Base-by-base conservation (phyloP, 1,140 invertebrate species). In the Caligus rogercresseyi region DNA sequence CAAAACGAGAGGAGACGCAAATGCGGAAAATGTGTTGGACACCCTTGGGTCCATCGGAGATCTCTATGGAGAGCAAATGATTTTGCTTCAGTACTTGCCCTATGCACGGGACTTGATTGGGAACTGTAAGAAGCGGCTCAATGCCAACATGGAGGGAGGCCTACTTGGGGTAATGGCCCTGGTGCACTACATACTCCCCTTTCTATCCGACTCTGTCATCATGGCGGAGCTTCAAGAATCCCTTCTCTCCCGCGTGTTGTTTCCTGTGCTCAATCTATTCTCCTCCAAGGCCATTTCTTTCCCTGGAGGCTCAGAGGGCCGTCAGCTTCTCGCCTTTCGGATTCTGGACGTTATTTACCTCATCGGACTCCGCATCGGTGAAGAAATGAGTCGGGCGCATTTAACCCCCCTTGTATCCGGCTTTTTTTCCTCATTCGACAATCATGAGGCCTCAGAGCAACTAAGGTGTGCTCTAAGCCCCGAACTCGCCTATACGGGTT, bases 41-140 rank as follows among this genome's bases (percentile, higher is more conserved):
- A 93, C 88, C 71, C 78, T 98, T 2, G 81, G 81, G 64, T 82
- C 84, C 67, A 89, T 96, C 68, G 84, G 84, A 61, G 81, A 82
- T 82, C 71, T 95, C 65, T 96, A 94, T 74, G 92, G 91, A 53
- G 89, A 95, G 71, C 86, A 93, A 69, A 82, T 97, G 54, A 86
- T 98, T 67, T 77, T 96, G 26, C 75, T 91, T 26, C 94, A 98
- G 75, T 98, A 96, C 72, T 78, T 98, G 58, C 87, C 89, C 0
- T 89, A 94, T 71, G 86, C 91, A 72, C 82, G 83, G 14, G 91
- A 97, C 64, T 68, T 79, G 62, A 76, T 79, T 58, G 78, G 79
- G 3, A 76, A 85, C 1, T 87, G 85, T 65, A 81, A 84, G 60
- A 78, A 80, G 55, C 83, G 86, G 65, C 71, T 94, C 60, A 90